Evolutionary conservation across 2,888 invertebrate species (phyloP), one percentile per base, ranked within the genome.

Genomic region (Deilephila porcellus): DNA sequence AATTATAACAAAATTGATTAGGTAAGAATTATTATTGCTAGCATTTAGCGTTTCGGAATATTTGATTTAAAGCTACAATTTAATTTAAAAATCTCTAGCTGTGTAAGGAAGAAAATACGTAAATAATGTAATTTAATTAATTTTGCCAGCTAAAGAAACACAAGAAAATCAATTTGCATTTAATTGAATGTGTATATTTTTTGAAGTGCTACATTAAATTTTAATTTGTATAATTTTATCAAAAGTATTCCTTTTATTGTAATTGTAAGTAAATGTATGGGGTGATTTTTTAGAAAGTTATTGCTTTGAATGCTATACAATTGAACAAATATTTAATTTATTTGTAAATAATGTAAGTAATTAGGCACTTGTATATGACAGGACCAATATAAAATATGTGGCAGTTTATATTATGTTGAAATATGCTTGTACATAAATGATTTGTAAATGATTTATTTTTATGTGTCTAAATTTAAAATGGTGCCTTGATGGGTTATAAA

Each of bases 191-290:
- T 74, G 53, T 76, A 73, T 77, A 75, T 76, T 77, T 76, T 74
- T 77, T 53, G 74, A 74, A 67, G 79, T 79, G 80, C 77, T 80
- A 78, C 67, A 62, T 74, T 77, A 74, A 71, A 72, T 29, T 73
- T 75, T 32, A n/a, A 70, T 73, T 74, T 73, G 59, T 75, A 60
- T 74, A 74, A 70, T 75, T 77, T 75, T 76, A 71, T 62, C 70
- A 80, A 77, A 79, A 82, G 81, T 85, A 83, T 86, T 83, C 77
- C 74, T 75, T 74, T 76, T 72, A 64, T 72, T 25, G 19, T 52
- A 62, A 62, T 71, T 45, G 17, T 29, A 62, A 37, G 19, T 56
- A 52, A 45, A 52, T 67, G 25, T 71, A 71, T 59, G 34, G 59
- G n/a, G 70, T 71, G 59, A 71, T 71, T 59, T 32, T 71, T 71